Evolutionary conservation across 2,888 invertebrate species (phyloP).

Genomic region (Phoronis australis): DNA sequence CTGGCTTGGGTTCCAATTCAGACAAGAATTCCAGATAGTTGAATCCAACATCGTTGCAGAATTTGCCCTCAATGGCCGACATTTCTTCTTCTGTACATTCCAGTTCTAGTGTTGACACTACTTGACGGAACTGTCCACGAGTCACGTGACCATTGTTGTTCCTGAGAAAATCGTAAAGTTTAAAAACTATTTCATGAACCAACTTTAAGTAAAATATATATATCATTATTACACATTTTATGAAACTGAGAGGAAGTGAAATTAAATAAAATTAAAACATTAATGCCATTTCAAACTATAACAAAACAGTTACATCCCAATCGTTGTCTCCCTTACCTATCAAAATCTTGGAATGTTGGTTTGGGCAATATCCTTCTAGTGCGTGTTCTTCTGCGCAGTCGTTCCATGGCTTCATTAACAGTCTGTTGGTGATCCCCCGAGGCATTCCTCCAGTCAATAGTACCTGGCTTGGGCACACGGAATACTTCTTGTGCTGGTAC

Average conservation of each 20-base stretch:
- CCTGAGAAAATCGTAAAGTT: no score
- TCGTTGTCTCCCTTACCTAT: slow-evolving; percentile 45
- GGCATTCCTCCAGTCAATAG: slow-evolving; percentile 41
- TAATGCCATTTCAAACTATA: no score
- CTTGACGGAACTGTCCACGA: slow-evolving; percentile 47
- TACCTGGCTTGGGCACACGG: slow-evolving; percentile 48
- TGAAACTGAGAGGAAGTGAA: no score
- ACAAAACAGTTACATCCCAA: no score
- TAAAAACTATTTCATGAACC: no score
- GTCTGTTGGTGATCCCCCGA: slow-evolving; percentile 37
- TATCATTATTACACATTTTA: no score
- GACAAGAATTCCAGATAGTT: slow-evolving; percentile 46
- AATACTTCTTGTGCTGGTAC: slow-evolving; percentile 45
- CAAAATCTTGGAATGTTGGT: slow-evolving; percentile 52
- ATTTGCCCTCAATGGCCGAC: slow-evolving; percentile 45
- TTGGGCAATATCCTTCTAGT: slow-evolving; percentile 45
- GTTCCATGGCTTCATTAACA: slow-evolving; percentile 40
- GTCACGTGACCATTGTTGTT: slow-evolving; percentile 52
- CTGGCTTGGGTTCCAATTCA: slow-evolving; percentile 40
- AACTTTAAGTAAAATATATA: no score
- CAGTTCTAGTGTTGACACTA: slow-evolving; percentile 46
- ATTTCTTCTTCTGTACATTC: slow-evolving; percentile 41
- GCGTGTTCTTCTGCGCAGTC: slow-evolving; percentile 35
- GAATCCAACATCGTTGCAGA: slow-evolving; percentile 49
- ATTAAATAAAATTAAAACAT: no score